Evolutionary conservation across 2,888 invertebrate species (phyloP), one percentile per base, ranked within the genome.

Genomic region (Sinhomidia bicolor): DNA sequence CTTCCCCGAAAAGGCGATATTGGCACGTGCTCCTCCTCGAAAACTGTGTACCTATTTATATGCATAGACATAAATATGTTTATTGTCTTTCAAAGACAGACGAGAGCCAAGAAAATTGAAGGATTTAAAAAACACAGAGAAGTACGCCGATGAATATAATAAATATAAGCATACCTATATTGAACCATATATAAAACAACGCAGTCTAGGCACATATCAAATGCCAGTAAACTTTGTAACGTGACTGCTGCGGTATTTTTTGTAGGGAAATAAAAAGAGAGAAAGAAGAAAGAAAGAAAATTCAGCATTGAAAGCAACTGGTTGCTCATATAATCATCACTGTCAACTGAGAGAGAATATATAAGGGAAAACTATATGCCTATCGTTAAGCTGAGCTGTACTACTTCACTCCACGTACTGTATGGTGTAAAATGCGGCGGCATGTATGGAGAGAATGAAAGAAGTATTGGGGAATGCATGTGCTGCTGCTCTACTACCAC

Each of bases 1-100:
- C 32, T 20, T 80, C 60, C 60, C 79, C 23, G 79, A 60, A 80
- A 79, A 12, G 60, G 79, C 14, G 1, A 41, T 60, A 41, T 60
- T 80, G 79, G 79, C 79, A 80, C 79, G 79, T 80, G 79, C 79
- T 60, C 60, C 41, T 51, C 36, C 60, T 80, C 23, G 23, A 29
- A 78, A 78, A 54, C 17, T 44, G 7, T 74, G 32, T 6, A 23
- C 26, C 74, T 23, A 74, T 51, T 3, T 47, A 47, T 47, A 74
- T 44, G 17, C 6, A 12, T n/a, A n/a, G 20, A 41, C 17, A 9
- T 71, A 71, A 36, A 41, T 29, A 65, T 36, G 41, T 17, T 41
- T 71, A 41, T 41, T 20, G n/a, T 41, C 9, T 71, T 71, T 71
- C 17, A 20, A 41, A 71, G 20, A 14, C 32, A 10, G 14, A 29